phyloP scores from a whole-genome alignment of 2,113 vertebrate species.

The Epinephelus moara region DNA sequence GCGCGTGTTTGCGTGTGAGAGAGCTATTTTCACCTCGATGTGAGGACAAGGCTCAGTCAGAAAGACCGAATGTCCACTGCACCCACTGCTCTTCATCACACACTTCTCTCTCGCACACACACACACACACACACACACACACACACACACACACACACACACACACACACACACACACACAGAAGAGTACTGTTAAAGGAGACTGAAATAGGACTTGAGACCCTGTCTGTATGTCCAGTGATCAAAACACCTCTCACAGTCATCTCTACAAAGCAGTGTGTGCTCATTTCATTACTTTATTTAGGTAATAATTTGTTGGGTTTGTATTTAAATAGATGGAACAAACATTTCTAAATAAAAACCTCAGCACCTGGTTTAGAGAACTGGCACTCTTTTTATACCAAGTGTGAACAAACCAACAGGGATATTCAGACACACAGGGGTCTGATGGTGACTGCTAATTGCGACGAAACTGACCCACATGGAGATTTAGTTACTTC shows the following conservation, averaged over 20 bases:
- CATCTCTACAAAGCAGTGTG: neutral
- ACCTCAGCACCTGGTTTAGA: too few species aligned
- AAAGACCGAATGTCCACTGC: conserved; percentile 17
- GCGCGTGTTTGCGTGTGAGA: neutral
- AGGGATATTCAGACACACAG: too few species aligned
- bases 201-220: neutral
- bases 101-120: neutral
- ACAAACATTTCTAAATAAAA: neutral
- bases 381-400: too few species aligned
- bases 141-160: neutral
- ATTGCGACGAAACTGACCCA: neutral
- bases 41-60: neutral
- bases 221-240: neutral
- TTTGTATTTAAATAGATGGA: neutral
- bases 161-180: neutral
- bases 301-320: neutral
- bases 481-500: neutral
- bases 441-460: too few species aligned
- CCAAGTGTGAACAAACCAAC: too few species aligned
- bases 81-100: conserved; percentile 1
- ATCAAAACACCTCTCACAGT: too few species aligned
- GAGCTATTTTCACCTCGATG: neutral
- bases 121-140: neutral
- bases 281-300: neutral
- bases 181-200: neutral